phyloP scores from a whole-genome alignment of 1,140 invertebrate genomes.

The Pentalonia nigronervosa region DNA sequence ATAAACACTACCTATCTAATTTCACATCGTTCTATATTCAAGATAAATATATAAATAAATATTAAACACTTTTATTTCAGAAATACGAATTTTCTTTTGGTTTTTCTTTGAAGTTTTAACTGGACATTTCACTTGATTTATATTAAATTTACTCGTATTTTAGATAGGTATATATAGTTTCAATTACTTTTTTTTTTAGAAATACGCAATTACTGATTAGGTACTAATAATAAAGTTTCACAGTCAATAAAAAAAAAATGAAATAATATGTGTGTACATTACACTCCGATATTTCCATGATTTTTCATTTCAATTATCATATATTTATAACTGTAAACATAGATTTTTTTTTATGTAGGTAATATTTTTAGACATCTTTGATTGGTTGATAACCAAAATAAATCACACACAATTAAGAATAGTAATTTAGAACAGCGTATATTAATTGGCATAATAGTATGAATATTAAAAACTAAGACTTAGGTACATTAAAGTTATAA shows the following conservation, averaged over 20 bases:
- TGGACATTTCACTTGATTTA: not conserved
- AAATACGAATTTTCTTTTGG: not conserved
- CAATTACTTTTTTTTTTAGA: not conserved
- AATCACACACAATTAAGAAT: not conserved
- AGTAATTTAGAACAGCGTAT: not conserved
- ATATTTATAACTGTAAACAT: not conserved
- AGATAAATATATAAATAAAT: not conserved
- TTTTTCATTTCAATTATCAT: not conserved
- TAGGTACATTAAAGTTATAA: not conserved
- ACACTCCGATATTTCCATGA: not conserved
- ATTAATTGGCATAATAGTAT: not conserved
- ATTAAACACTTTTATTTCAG: not conserved
- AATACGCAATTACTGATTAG: not conserved
- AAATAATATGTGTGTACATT: not conserved
- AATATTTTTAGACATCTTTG: not conserved
- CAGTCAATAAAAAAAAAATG: slow-evolving; percentile 5
- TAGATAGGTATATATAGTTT: not conserved
- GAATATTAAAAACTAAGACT: not conserved
- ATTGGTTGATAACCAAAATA: too few species aligned
- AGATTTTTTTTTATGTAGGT: not conserved
- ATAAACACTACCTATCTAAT: not conserved
- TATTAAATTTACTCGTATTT: not conserved
- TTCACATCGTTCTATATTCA: not conserved
- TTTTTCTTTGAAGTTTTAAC: not conserved
- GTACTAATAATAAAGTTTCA: not conserved